Evolutionary conservation across 2,113 vertebrate genomes (phyloP), one percentile per base, ranked within the genome.

Genomic region (Platichthys flesus): DNA sequence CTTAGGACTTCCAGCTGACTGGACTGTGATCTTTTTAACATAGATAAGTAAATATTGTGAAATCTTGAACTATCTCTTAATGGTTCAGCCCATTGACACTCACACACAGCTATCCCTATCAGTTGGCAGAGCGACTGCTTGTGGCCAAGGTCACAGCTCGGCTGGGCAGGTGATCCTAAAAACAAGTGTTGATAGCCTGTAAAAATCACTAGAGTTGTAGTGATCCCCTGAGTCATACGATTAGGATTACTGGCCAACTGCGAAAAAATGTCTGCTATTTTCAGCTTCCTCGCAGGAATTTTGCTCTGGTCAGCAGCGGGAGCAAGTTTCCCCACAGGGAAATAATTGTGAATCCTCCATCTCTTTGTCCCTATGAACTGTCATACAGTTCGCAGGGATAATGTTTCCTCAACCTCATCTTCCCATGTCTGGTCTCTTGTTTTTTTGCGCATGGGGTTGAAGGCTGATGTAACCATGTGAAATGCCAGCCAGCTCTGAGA

Each of bases 291-390:
- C 20, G 67, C 57, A 61, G 77, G 83, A 85, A 85, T 87, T 61
- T 82, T 49, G 70, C 76, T 59, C 51, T 64, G 24, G 81, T 90
- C 78, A 88, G 85, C 63, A 57, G 77, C 59, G 66, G 74, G 55
- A 61, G 71, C 70, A 67, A 59, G 56, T 83, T 84, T 80, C 73
- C 31, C 45, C 75, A 57, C 24, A 8, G 12, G 16, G 70, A 72
- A 26, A 24, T 64, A 10, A 42, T 7, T 76, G 68, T 31, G 62
- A 18, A 31, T 49, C 54, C 13, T 61, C 62, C 42, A 60, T 74
- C 55, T 58, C 76, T 40, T 82, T 74, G 63, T 81, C 35, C 26
- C 10, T 73, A 60, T 56, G 60, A 68, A 31, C 56, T 47, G 51
- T 51, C 63, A 35, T 5, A 71, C 5, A 5, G 20, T 21, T 13